Percentiles rank a stretch among this genome's conserved stretches.
These are phyloP conservation scores for Epinephelus malabaricus DNA, from an alignment of 2,797 vertebrate genomes.

Conservation along the genomic window DNA sequence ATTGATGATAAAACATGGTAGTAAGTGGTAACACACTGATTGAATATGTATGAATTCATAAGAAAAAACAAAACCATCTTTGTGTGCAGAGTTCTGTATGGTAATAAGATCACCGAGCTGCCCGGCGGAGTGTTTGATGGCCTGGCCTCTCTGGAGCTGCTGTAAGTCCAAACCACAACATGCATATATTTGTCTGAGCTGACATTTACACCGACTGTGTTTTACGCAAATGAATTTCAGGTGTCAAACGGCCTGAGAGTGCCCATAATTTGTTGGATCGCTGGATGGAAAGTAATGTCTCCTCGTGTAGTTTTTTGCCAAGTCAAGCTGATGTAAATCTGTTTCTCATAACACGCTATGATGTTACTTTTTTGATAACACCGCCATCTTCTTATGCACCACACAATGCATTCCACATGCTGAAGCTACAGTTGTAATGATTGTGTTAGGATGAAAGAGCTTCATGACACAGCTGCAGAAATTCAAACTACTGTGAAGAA, in stretches of 20 bases:
- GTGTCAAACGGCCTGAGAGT: not conserved
- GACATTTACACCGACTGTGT: not conserved
- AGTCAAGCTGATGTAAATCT: conserved; percentile 3
- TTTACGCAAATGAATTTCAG: conserved; percentile 14
- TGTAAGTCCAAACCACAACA: conserved; percentile 88
- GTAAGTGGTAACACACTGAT: not conserved
- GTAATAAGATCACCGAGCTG: conserved; percentile 97
- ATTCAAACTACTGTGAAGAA: not conserved
- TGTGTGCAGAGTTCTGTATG: conserved; percentile 92
- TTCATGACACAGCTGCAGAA: not conserved
- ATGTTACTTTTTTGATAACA: not conserved
- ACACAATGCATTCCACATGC: not conserved
- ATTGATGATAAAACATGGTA: not conserved
- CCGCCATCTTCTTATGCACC: not conserved
- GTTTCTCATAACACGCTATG: not conserved
- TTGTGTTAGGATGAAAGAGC: not conserved
- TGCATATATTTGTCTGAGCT: conserved; percentile 11
- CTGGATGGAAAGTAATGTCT: not conserved
- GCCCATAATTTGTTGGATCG: not conserved
- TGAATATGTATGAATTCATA: too few relatives aligned
- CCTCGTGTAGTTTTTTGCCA: not conserved
- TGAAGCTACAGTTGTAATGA: not conserved
- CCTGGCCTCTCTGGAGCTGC: conserved; percentile 92
- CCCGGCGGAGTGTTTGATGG: conserved; percentile 95
- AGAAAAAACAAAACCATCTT: not conserved